A percentile compares a stretch with the other conserved stretches of the same genome.
Conservation (phyloP, 2,797 vertebrate species). For the Sphaeramia orbicularis region DNA sequence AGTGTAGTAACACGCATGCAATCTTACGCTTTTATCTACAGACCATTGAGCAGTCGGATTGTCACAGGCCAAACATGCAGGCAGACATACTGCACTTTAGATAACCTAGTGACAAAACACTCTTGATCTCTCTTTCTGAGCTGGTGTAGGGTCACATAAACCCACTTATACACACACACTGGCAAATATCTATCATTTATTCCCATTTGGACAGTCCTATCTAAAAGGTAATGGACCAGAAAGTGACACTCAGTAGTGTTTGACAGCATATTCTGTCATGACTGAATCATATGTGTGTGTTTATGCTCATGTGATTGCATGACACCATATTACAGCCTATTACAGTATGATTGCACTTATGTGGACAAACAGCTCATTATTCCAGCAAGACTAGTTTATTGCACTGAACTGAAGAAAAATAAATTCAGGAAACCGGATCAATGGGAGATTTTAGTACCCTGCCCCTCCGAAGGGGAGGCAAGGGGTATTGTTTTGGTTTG, state of each 20-base stretch:
- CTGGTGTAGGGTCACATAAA: slow-evolving; percentile 39
- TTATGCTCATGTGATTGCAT: background rate
- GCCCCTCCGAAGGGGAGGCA: no score
- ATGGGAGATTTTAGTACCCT: slow-evolving; percentile 6
- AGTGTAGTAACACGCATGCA: slow-evolving; percentile 23
- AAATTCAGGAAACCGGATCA: background rate
- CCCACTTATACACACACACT: slow-evolving; percentile 5
- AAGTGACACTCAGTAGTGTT: slow-evolving; percentile 58
- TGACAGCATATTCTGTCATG: slow-evolving; percentile 36
- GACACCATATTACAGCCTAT: slow-evolving; percentile 14
- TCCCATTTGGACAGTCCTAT: slow-evolving; percentile 39
- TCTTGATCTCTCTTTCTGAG: slow-evolving; percentile 23
- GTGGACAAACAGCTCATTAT: slow-evolving; percentile 13
- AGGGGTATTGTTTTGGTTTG: no score
- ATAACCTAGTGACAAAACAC: slow-evolving; percentile 40
- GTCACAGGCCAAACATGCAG: slow-evolving; percentile 33
- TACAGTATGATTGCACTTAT: slow-evolving; percentile 5
- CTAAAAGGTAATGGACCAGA: slow-evolving; percentile 62
- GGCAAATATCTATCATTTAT: slow-evolving; percentile 28
- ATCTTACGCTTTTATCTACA: slow-evolving; percentile 22
- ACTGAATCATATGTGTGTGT: background rate
- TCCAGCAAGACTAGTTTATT: slow-evolving; percentile 2
- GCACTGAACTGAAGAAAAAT: background rate
- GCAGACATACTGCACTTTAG: slow-evolving; percentile 35
- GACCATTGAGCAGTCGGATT: slow-evolving; percentile 34